Evolutionary conservation across 2,113 vertebrate genomes (phyloP).

Genomic region (Myotis yumanensis): DNA sequence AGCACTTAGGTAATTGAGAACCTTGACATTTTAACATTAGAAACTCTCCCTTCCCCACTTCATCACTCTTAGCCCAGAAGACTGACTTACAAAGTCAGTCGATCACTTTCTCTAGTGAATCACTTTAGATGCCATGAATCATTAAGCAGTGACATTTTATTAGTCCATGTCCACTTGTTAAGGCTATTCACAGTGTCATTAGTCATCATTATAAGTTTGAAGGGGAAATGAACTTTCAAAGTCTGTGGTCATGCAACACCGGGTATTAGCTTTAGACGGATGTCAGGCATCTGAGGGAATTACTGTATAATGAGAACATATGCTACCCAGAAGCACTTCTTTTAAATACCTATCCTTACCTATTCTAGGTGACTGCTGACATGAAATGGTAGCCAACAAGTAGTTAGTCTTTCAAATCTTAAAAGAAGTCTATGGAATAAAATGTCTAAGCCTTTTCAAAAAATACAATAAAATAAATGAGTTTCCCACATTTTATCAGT

Average conservation of each 20-base stretch:
- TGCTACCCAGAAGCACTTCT: conserved; percentile 40
- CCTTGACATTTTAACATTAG: neutral
- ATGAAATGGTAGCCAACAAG: neutral
- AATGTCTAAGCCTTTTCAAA: neutral
- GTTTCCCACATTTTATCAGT: neutral
- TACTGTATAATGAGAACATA: conserved; percentile 52
- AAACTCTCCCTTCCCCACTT: neutral
- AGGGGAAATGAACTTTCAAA: conserved; percentile 69
- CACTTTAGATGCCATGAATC: conserved; percentile 54
- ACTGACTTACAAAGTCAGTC: conserved; percentile 41
- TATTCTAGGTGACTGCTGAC: neutral
- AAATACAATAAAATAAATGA: neutral
- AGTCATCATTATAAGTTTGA: conserved; percentile 51
- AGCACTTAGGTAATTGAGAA: neutral
- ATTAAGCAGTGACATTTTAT: conserved; percentile 58
- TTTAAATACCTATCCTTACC: neutral
- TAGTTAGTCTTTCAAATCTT: neutral
- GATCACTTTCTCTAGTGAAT: conserved; percentile 28
- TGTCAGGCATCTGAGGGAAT: conserved; percentile 42
- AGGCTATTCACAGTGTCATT: conserved; percentile 33
- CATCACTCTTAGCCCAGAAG: neutral
- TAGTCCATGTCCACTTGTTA: conserved; percentile 54
- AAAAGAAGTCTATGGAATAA: neutral
- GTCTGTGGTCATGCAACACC: conserved; percentile 32
- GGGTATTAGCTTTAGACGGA: conserved; percentile 51